Base-by-base conservation (phyloP, 1,140 invertebrate genomes). In the Eurytemora carolleeae region DNA sequence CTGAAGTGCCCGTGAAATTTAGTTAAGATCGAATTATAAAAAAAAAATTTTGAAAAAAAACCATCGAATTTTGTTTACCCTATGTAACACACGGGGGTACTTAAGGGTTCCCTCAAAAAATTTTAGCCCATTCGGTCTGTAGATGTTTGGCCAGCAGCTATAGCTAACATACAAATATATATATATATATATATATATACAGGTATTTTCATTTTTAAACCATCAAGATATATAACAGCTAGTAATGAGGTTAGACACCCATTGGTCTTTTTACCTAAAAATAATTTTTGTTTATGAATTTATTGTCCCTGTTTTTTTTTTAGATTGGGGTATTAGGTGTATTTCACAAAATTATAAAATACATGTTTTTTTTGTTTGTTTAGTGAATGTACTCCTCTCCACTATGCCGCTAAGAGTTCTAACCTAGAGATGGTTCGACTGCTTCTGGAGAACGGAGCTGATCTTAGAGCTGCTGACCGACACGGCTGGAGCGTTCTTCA, bases 321-420 rank as follows among this genome's bases (percentile, higher is more conserved):
- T n/a, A n/a, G n/a, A n/a, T n/a, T n/a, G n/a, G n/a, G n/a, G n/a
- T n/a, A n/a, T n/a, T n/a, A n/a, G n/a, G n/a, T n/a, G n/a, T n/a
- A n/a, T n/a, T n/a, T n/a, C n/a, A 7, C 31, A 44, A 44, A 44
- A 44, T 44, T 7, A 7, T 44, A 44, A 44, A 44, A 44, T 44
- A 44, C 7, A 44, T 12, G 31, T n/a, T 12, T 44, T 53, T 52
- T 55, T 7, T 17, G 24, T 20, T 20, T 55, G 21, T 24, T 44
- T 44, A 24, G 59, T n/a, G 21, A 61, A 20, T 61, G 59, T 31
- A 61, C 18, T 2, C 31, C 59, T 2, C 44, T 61, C 3, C 59
- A 61, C 24, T 61, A 61, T 54, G 59, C 59, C 16, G 59, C 59
- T 52, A 61, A 61, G 53, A 61, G 22, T 20, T 61, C 59, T 16